phyloP scores from a whole-genome alignment of 2,888 invertebrate species.

The Catocala sponsa region DNA sequence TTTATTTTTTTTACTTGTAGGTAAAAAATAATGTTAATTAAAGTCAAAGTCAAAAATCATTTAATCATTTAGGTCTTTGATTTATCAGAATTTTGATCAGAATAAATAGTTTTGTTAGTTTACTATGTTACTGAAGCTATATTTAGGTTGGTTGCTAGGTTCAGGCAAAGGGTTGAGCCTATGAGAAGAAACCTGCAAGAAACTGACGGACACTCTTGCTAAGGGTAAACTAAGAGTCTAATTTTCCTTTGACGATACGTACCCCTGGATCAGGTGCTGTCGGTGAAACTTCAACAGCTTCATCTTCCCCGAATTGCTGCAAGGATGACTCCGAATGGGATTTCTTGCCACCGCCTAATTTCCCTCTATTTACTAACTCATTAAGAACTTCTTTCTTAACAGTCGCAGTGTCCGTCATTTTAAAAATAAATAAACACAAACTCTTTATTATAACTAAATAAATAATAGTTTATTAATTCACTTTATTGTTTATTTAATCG shows the following conservation, averaged over 20 bases:
- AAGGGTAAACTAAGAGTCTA: too few relatives aligned
- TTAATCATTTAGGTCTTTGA: too few relatives aligned
- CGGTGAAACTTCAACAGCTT: conserved; percentile 53
- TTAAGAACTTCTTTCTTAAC: conserved; percentile 65
- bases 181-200: too few relatives aligned
- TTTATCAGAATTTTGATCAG: too few relatives aligned
- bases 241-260: conserved; percentile 40
- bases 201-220: too few relatives aligned
- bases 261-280: conserved; percentile 72
- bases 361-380: conserved; percentile 71
- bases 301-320: conserved; percentile 71
- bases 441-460: neutral
- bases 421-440: conserved; percentile 26
- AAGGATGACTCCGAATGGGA: conserved; percentile 81
- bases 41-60: too few relatives aligned
- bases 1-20: too few relatives aligned
- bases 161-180: too few relatives aligned
- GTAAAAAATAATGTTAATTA: too few relatives aligned
- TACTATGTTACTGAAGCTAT: too few relatives aligned
- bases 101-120: too few relatives aligned
- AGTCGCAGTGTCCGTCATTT: conserved; percentile 64
- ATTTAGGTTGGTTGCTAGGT: too few relatives aligned
- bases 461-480: conserved; percentile 14
- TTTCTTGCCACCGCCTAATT: conserved; percentile 72
- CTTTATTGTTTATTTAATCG: neutral